Percentiles rank a stretch among this genome's conserved stretches.
These are phyloP conservation scores for Schizothorax lantsangensis DNA, from an alignment of 2,797 vertebrate species.

Conservation along the genomic window DNA sequence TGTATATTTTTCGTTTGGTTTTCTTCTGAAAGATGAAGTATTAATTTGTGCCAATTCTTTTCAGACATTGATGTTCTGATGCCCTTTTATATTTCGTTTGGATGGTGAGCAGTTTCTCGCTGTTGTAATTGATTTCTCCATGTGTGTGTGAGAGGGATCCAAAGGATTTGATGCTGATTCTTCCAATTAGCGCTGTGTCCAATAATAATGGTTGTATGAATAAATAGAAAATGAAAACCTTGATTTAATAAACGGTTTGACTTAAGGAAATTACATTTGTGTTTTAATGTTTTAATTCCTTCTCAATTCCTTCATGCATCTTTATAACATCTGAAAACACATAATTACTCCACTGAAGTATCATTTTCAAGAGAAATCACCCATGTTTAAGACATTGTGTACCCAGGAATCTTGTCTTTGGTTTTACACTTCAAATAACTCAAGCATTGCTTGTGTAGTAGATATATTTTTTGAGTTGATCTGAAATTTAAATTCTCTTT, in stretches of 20 bases:
- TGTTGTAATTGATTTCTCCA: constrained; percentile 68
- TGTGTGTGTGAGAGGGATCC: constrained; percentile 62
- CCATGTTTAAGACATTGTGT: not conserved
- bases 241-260: constrained; percentile 70
- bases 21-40: constrained; percentile 6
- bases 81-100: constrained; percentile 41
- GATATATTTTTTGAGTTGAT: too few species aligned
- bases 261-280: constrained; percentile 49
- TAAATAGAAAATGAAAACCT: constrained; percentile 66
- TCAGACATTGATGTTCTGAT: constrained; percentile 2
- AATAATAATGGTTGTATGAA: constrained; percentile 71
- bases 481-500: too few species aligned
- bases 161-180: constrained; percentile 63
- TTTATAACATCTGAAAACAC: not conserved
- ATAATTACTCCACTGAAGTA: not conserved
- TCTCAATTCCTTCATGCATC: not conserved
- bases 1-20: not conserved
- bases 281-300: not conserved
- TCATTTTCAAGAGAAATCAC: not conserved
- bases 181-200: constrained; percentile 57
- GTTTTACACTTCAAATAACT: not conserved
- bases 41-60: constrained; percentile 51
- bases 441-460: not conserved
- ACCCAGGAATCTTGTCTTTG: not conserved
- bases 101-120: constrained; percentile 61